Conservation (phyloP, 2,888 invertebrate genomes). For the Scaptodrosophila latifasciaeformis region DNA sequence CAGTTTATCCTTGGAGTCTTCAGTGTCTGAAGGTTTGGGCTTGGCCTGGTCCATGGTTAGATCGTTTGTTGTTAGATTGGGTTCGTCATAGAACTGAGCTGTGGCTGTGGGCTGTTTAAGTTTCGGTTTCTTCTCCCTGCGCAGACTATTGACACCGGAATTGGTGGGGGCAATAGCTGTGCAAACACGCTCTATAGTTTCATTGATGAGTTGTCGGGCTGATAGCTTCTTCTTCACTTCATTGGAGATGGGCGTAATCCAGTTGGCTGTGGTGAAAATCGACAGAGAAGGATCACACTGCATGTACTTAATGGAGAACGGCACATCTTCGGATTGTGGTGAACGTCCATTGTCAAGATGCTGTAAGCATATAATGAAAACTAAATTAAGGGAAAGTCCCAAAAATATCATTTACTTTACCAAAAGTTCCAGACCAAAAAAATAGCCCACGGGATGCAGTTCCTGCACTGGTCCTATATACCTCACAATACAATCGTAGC, state of each 20-base stretch:
- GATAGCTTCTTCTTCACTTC: conserved; percentile 57
- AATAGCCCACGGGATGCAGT: conserved; percentile 77
- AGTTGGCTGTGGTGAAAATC: conserved; percentile 67
- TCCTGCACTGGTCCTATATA: conserved; percentile 78
- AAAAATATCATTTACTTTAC: conserved; percentile 63
- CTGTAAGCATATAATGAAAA: conserved; percentile 37
- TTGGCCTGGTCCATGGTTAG: not conserved
- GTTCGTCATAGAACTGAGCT: conserved; percentile 43
- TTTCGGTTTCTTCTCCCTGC: conserved; percentile 28
- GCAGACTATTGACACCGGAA: conserved; percentile 19
- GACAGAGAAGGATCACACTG: conserved; percentile 50
- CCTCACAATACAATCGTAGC: conserved; percentile 74
- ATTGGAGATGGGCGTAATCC: conserved; percentile 47
- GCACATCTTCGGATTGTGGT: conserved; percentile 61
- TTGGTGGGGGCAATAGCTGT: conserved; percentile 46
- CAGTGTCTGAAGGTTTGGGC: conserved; percentile 27
- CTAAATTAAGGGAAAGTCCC: not conserved
- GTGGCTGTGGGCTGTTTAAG: conserved; percentile 29
- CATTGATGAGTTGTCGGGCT: conserved; percentile 51
- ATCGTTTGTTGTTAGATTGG: not conserved
- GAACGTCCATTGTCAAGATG: conserved; percentile 59
- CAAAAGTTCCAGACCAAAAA: conserved; percentile 78
- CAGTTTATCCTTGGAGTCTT: conserved; percentile 50
- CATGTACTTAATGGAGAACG: conserved; percentile 55
- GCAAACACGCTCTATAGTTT: conserved; percentile 53